Evolutionary conservation across 1,140 invertebrate genomes (phyloP), one percentile per base, ranked within the genome.

Genomic region (Chlorops oryzae): DNA sequence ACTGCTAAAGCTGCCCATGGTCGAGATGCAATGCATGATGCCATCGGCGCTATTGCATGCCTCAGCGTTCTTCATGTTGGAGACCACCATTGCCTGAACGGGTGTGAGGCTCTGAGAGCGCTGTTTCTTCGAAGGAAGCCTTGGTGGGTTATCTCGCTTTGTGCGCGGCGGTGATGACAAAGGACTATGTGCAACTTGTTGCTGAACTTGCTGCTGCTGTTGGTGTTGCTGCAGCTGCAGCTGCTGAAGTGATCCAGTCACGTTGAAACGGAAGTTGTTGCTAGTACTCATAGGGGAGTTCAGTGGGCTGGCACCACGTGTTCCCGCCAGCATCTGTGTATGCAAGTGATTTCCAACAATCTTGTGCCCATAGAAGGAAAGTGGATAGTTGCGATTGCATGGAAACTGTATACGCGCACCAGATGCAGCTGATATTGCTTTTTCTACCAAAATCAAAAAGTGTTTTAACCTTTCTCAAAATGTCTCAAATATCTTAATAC

Each of bases 341-440:
- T 72, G 67, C 18, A 69, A 54, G 32, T 63, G 65, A 54, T 68
- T 68, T 5, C 61, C 70, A 21, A 72, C 65, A 40, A 70, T 72
- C 49, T 72, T 72, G 47, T 69, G 70, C 32, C 69, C 70, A 42
- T 72, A 72, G 21, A 69, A 72, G 18, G 70, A 72, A 6, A 88
- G 65, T 0, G 85, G 85, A 69, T 81, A 81, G 51, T 79, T 75
- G 23, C 89, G 77, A 59, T 88, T 87, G 24, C 81, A 79, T 3
- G 91, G 90, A 53, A 79, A 81, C 45, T 81, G 80, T 38, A 98
- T 92, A 37, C 88, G 78, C 0, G 92, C 92, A 2, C 90, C 90
- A 10, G 92, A 94, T 0, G 85, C 84, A 13, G 82, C 79, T 0
- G 92, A 94, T 58, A 97, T 90, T 1, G 90, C 84, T 65, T 82